A percentile compares a stretch with the other conserved stretches of the same genome.
phyloP scores from a whole-genome alignment of 2,797 vertebrate species.

The Diceros bicornis region DNA sequence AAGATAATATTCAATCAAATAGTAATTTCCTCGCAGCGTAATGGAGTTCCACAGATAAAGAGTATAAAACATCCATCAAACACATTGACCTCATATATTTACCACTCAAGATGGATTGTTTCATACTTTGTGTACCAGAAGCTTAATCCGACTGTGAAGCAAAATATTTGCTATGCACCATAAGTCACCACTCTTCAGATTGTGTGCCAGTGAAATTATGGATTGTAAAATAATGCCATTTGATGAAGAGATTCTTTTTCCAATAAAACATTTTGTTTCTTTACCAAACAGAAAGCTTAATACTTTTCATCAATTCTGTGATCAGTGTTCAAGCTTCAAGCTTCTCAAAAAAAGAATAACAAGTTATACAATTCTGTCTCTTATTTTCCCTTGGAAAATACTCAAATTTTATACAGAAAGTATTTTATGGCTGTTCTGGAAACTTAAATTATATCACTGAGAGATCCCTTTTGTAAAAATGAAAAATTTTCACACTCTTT shows the following conservation, averaged over 20 bases:
- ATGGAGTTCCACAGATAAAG: background rate
- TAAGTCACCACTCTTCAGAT: background rate
- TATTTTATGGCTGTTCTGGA: background rate
- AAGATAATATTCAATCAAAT: conserved; percentile 23
- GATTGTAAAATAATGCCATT: background rate
- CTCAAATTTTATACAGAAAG: background rate
- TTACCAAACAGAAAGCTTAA: background rate
- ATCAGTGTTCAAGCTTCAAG: background rate
- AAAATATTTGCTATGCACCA: background rate
- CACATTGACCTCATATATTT: background rate
- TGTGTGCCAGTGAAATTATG: background rate
- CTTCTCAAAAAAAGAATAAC: background rate
- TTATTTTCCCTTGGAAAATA: background rate
- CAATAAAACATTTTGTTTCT: background rate
- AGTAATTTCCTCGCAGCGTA: background rate
- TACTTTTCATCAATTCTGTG: conserved; percentile 18
- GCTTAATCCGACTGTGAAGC: background rate
- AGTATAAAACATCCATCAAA: conserved; percentile 37
- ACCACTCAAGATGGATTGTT: background rate
- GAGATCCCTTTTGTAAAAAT: background rate
- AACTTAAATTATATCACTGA: background rate
- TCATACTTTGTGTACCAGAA: background rate
- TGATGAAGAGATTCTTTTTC: background rate
- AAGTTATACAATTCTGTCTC: background rate
- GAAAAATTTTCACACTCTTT: background rate